Evolutionary conservation across 2,113 vertebrate genomes (phyloP).

Genomic region (Prunella himalayana): DNA sequence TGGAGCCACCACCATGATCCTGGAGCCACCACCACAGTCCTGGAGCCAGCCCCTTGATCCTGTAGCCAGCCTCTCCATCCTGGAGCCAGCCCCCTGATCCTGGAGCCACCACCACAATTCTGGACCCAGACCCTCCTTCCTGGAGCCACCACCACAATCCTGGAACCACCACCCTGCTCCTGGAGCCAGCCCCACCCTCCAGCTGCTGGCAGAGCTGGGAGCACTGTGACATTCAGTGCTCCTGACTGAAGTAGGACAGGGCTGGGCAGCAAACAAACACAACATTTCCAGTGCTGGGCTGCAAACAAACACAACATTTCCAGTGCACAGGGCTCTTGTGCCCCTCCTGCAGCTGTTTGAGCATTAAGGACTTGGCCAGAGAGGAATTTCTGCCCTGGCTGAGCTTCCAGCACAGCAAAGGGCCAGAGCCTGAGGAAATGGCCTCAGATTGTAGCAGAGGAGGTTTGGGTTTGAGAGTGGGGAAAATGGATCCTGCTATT

Average conservation of each 20-base stretch:
- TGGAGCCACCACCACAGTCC: background rate
- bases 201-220: background rate
- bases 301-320: background rate
- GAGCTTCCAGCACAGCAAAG: background rate
- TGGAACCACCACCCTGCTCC: too few species aligned
- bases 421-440: rapidly evolving
- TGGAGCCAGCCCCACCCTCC: background rate
- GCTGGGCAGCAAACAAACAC: background rate
- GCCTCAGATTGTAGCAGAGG: background rate
- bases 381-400: background rate
- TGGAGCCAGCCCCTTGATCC: background rate
- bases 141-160: background rate
- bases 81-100: rapidly evolving
- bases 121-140: background rate
- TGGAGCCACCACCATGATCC: rapidly evolving
- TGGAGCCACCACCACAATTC: background rate
- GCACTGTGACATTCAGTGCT: background rate
- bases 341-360: background rate
- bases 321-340: too few species aligned
- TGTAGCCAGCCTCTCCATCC: rapidly evolving
- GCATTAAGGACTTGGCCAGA: background rate
- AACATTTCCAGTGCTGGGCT: background rate
- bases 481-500: background rate
- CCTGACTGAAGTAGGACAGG: background rate
- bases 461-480: rapidly evolving